Conservation (phyloP, 2,113 vertebrate genomes). For the Peucedramus taeniatus region DNA sequence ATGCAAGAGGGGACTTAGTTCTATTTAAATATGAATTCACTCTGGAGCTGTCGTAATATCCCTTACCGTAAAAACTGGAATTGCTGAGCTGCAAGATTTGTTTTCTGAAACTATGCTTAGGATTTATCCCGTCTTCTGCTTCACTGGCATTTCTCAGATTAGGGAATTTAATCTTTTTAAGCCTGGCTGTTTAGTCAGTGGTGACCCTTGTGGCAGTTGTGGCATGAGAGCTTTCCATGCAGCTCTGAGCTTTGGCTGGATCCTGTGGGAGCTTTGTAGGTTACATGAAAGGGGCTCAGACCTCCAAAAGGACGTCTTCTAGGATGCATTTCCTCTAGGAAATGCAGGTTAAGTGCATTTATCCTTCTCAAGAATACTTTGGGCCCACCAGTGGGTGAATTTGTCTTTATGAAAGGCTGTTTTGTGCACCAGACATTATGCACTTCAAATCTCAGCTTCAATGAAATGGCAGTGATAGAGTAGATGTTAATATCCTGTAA, state of each 20-base stretch:
- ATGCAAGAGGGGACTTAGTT: constrained; percentile 30
- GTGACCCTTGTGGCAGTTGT: not conserved
- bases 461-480: not conserved
- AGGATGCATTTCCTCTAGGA: not conserved
- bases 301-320: not conserved
- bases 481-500: not conserved
- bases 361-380: not conserved
- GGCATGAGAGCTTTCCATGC: not conserved
- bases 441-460: not conserved
- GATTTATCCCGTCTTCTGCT: not conserved
- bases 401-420: not conserved
- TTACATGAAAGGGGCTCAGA: not conserved
- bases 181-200: not conserved
- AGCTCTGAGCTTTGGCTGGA: not conserved
- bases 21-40: constrained; percentile 33
- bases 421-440: not conserved
- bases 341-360: not conserved
- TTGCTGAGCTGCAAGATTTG: constrained; percentile 29
- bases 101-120: constrained; percentile 16
- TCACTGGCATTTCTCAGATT: not conserved
- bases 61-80: not conserved
- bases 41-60: constrained; percentile 35
- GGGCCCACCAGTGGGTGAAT: not conserved
- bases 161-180: not conserved
- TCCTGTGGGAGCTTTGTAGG: not conserved